Evolutionary conservation across 2,797 vertebrate species (phyloP), one percentile per base, ranked within the genome.

Genomic region (Delichon dasypus): DNA sequence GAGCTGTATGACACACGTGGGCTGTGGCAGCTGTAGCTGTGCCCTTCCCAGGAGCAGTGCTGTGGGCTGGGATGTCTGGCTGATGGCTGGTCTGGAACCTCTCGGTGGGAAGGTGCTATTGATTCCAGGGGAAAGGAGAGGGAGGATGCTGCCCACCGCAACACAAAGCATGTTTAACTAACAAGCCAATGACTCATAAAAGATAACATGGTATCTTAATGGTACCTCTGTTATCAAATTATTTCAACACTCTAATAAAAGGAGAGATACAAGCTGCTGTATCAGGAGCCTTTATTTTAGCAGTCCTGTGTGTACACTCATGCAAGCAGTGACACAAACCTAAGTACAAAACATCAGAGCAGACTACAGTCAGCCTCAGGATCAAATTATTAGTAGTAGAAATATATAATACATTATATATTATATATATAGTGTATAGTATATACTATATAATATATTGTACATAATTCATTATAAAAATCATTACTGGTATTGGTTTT

Each of bases 151-250:
- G 83, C 86, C 81, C 74, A 58, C 65, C 71, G 68, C 88, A 62
- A 44, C 78, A 94, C 74, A 92, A 94, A 93, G 73, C 44, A 3
- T 88, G 58, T 93, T 94, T 92, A 89, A 90, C 88, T 94, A 77
- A 89, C 51, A 79, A 84, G 66, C 78, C 54, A 71, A 72, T 95
- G 94, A 95, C 78, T 95, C 86, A 83, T 1, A 0, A 58, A 94
- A 95, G 91, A 95, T 95, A 95, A 73, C 54, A 23, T n/a, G 86
- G 84, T 90, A 72, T 88, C 91, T 84, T 93, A 89, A 92, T 90
- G 64, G 86, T 85, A 80, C 48, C 58, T 88, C 79, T 91, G 67
- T 87, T 94, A 93, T 80, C 88, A 83, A 68, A 78, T 87, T 90
- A 74, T 85, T 92, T 92, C 86, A 96, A 89, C 40, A 13, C 71